A percentile compares a stretch with the other conserved stretches of the same genome.
Evolutionary conservation across 53 echinoderm and acorn worm species (phyloP).

Genomic region (Zoroaster sp.): DNA sequence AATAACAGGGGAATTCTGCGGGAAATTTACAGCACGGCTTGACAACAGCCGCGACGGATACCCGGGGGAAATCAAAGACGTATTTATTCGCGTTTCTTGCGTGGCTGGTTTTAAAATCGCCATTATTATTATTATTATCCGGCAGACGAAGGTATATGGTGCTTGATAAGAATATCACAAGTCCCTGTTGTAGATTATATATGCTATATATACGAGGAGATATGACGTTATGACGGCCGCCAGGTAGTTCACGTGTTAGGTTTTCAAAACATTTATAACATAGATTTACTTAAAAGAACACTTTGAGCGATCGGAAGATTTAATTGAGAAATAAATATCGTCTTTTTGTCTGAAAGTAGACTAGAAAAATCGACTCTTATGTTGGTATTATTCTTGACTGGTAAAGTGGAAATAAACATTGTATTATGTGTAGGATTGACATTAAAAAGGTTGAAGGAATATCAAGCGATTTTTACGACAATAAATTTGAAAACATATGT

Average conservation of each 20-base stretch:
- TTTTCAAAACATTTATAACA: neutral
- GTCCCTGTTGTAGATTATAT: neutral
- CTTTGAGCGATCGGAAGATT: too few relatives aligned
- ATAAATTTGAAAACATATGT: too few relatives aligned
- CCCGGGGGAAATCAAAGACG: conserved; percentile 44
- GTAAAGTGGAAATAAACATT: too few relatives aligned
- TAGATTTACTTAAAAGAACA: too few relatives aligned
- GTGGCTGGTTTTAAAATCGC: conserved; percentile 5
- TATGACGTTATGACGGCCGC: neutral
- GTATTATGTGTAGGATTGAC: too few relatives aligned
- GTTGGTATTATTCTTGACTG: too few relatives aligned
- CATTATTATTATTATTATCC: neutral
- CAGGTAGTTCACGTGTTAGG: neutral
- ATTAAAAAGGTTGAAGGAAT: too few relatives aligned
- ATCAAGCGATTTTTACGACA: too few relatives aligned
- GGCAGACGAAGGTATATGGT: neutral
- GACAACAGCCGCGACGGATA: neutral
- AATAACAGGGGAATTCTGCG: neutral
- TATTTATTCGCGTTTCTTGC: conserved; percentile 47
- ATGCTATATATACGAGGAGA: neutral
- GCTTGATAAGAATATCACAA: neutral
- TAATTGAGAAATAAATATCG: too few relatives aligned
- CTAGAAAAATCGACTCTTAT: too few relatives aligned
- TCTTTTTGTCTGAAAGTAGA: too few relatives aligned
- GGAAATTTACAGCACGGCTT: neutral